These are phyloP conservation scores for Papilio demoleus DNA, from an alignment of 2,888 invertebrate genomes.

Conservation along the genomic window DNA sequence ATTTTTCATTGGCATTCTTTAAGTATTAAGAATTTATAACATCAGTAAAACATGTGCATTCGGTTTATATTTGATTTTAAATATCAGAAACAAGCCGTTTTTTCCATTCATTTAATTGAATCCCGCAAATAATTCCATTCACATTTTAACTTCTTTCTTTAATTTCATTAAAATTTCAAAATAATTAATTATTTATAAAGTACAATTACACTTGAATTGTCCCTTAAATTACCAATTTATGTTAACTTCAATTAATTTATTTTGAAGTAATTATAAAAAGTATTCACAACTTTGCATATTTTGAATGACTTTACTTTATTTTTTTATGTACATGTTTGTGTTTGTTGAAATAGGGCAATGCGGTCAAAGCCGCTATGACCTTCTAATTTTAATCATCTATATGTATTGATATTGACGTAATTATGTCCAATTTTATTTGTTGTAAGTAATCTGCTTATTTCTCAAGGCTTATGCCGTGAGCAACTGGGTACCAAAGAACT, in stretches of 20 bases:
- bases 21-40: conserved; percentile 20
- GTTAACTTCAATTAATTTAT: background rate
- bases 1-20: conserved; percentile 35
- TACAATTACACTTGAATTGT: too few species aligned
- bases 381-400: background rate
- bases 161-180: too few species aligned
- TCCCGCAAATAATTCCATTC: too few species aligned
- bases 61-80: background rate
- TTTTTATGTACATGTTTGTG: background rate
- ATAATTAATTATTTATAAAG: too few species aligned
- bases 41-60: background rate
- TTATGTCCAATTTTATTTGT: too few species aligned
- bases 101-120: too few species aligned
- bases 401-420: background rate
- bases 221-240: background rate
- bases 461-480: too few species aligned
- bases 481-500: too few species aligned
- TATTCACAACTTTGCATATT: too few species aligned
- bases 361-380: conserved; percentile 12
- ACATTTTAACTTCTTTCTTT: background rate
- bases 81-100: too few species aligned
- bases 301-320: background rate
- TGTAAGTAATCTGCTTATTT: too few species aligned
- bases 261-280: too few species aligned
- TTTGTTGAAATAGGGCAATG: background rate